phyloP scores from a whole-genome alignment of 2,888 invertebrate genomes.

The Zhuqinia jingwanae region DNA sequence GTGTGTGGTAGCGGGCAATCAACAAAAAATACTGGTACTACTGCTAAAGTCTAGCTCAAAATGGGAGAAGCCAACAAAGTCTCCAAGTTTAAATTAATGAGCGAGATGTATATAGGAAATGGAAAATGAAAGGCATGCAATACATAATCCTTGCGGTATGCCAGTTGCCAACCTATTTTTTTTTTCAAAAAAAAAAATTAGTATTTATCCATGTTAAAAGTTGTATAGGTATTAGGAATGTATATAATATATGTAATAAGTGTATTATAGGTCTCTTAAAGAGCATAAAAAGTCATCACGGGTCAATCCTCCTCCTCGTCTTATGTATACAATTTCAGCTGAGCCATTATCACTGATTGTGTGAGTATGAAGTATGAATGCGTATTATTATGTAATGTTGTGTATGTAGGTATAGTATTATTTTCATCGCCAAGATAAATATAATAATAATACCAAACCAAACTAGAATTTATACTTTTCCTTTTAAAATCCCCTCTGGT shows the following conservation, averaged over 20 bases:
- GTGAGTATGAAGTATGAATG: not conserved
- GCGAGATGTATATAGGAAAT: not conserved
- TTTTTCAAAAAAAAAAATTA: too few relatives aligned
- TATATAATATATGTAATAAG: not conserved
- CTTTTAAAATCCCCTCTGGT: too few relatives aligned
- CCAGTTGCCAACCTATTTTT: slow-evolving; percentile 40
- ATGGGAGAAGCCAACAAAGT: slow-evolving; percentile 22
- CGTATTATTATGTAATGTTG: too few relatives aligned
- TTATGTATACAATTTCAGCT: not conserved
- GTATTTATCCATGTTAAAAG: not conserved
- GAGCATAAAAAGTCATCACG: slow-evolving; percentile 57
- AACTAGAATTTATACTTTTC: too few relatives aligned
- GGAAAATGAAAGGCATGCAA: not conserved
- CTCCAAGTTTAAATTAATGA: slow-evolving; percentile 41
- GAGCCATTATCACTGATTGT: not conserved
- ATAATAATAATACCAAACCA: not conserved
- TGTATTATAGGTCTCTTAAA: slow-evolving; percentile 14
- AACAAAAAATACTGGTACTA: not conserved
- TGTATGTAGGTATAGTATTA: too few relatives aligned
- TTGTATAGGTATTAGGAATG: slow-evolving; percentile 17
- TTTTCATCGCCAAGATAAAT: not conserved
- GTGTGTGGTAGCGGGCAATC: not conserved
- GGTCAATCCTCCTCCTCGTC: slow-evolving; percentile 58
- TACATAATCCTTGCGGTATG: not conserved
- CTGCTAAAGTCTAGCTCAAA: not conserved